Conservation (phyloP, 2,797 vertebrate genomes). For the Mormyrus hasselquistii region DNA sequence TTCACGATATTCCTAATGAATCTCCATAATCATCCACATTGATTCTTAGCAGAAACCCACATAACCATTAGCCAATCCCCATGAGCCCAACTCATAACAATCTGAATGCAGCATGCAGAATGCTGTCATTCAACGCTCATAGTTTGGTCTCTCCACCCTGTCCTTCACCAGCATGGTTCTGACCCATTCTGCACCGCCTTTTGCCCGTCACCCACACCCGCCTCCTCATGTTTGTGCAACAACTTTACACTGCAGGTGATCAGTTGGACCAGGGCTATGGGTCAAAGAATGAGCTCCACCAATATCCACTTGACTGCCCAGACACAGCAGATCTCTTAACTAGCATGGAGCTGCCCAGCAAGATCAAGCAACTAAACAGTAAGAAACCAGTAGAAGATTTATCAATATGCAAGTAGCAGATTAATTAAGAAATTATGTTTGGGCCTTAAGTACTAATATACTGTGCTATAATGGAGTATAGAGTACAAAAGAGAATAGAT, state of each 20-base stretch:
- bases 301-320: slow-evolving; percentile 56
- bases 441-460: not conserved
- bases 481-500: not conserved
- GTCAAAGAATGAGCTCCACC: slow-evolving; percentile 82
- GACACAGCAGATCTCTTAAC: slow-evolving; percentile 39
- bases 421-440: not conserved
- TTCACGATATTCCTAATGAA: not conserved
- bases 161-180: not conserved
- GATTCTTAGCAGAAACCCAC: not conserved
- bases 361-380: slow-evolving; percentile 57
- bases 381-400: slow-evolving; percentile 22
- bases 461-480: not conserved
- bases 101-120: not conserved
- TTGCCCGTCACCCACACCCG: not conserved
- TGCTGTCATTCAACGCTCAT: not conserved
- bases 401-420: not conserved
- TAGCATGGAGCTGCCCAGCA: slow-evolving; percentile 44
- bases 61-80: not conserved
- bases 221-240: too few species aligned
- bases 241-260: slow-evolving; percentile 53
- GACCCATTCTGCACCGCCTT: not conserved
- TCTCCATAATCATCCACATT: not conserved
- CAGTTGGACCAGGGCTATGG: slow-evolving; percentile 84
- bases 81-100: not conserved
- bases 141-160: not conserved